phyloP scores from a whole-genome alignment of 2,113 vertebrate species.

The Corythornis madagascariensis region DNA sequence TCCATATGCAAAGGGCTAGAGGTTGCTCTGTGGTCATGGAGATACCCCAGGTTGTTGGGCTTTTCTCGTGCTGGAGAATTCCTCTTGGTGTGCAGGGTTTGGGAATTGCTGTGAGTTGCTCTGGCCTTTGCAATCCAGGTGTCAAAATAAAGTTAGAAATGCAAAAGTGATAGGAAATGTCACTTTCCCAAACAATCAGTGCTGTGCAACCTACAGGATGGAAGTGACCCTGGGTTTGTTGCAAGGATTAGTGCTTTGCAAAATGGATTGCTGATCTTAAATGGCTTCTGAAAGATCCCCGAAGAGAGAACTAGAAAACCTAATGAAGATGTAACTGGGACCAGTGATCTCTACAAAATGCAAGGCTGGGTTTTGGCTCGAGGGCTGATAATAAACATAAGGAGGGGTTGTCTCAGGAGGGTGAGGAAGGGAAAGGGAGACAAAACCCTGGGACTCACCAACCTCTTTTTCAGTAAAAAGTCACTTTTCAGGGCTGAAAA shows the following conservation, averaged over 20 bases:
- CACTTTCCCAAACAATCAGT: not conserved
- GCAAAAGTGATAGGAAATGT: not conserved
- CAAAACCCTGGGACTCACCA: not conserved
- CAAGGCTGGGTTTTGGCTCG: not conserved
- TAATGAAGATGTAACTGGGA: not conserved
- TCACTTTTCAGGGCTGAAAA: not conserved
- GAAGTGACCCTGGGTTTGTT: not conserved
- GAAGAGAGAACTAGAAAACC: not conserved
- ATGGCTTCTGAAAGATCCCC: not conserved
- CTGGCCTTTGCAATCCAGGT: not conserved
- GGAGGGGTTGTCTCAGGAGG: not conserved
- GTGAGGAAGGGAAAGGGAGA: not conserved
- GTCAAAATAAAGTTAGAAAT: not conserved
- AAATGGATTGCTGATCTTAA: not conserved
- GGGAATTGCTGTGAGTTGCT: not conserved
- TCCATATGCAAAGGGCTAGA: fast-evolving
- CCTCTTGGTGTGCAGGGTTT: not conserved
- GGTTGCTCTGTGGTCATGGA: not conserved
- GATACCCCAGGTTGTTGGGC: not conserved
- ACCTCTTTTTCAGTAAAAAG: not conserved
- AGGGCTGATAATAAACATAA: not conserved
- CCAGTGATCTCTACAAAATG: not conserved
- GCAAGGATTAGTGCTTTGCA: not conserved
- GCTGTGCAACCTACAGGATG: not conserved
- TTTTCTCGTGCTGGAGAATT: not conserved